These are phyloP conservation scores for Lichenostomus cassidix DNA, from an alignment of 2,113 vertebrate genomes.

Conservation along the genomic window DNA sequence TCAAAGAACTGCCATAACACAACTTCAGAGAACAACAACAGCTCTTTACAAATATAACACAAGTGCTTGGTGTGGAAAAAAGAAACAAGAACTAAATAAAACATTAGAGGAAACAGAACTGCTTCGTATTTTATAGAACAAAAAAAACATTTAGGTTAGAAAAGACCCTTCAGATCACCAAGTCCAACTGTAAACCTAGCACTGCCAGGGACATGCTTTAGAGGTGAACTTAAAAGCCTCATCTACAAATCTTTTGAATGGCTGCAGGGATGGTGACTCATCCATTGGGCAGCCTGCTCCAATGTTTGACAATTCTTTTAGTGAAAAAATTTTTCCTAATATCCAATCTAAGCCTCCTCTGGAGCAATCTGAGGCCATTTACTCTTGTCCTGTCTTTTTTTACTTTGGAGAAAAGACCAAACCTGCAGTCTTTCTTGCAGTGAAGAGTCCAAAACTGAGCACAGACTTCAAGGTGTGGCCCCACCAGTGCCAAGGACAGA, in stretches of 20 bases:
- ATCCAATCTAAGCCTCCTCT: background rate
- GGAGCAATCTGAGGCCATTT: background rate
- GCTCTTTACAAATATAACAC: background rate
- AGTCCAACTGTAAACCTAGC: background rate
- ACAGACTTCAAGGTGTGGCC: accelerated
- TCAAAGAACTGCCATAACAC: background rate
- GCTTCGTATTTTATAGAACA: background rate
- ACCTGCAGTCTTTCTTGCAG: background rate
- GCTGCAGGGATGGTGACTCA: background rate
- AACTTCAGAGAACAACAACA: background rate
- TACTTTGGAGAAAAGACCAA: background rate
- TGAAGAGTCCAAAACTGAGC: background rate
- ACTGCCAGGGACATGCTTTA: background rate
- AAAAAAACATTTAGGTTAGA: background rate
- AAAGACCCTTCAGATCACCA: background rate
- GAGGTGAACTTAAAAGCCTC: background rate
- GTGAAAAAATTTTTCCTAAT: background rate
- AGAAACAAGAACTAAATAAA: background rate
- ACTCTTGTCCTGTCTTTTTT: background rate
- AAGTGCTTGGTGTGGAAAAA: background rate
- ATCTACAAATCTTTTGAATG: background rate
- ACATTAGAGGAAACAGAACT: background rate
- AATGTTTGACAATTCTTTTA: background rate
- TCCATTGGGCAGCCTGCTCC: background rate
- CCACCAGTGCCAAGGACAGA: background rate